A percentile compares a stretch with the other conserved stretches of the same genome.
Evolutionary conservation across 2,888 invertebrate genomes (phyloP).

Genomic region (Mesorhabditis spiculigera): DNA sequence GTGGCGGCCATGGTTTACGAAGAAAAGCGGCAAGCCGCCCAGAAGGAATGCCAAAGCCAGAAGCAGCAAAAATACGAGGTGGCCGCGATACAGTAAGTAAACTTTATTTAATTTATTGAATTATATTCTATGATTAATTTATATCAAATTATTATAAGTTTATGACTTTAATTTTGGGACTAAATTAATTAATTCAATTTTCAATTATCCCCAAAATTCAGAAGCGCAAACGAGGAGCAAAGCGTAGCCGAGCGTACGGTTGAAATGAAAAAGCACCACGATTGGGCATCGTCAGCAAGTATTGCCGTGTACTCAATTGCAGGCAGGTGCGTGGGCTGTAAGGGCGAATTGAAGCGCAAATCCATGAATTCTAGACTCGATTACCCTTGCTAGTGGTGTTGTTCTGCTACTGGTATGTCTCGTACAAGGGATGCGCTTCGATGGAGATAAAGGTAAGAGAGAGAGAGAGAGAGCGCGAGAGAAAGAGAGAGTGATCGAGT

Average conservation of each 20-base stretch:
- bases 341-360: neutral
- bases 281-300: constrained; percentile 35
- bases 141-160: neutral
- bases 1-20: constrained; percentile 41
- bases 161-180: neutral
- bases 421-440: constrained; percentile 30
- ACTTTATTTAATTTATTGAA: too few species aligned
- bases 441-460: constrained; percentile 26
- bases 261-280: constrained; percentile 17
- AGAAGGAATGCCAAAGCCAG: neutral
- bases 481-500: too few species aligned
- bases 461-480: too few species aligned
- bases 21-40: constrained; percentile 22
- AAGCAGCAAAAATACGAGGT: too few species aligned
- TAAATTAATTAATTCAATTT: neutral
- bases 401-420: constrained; percentile 32
- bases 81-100: too few species aligned
- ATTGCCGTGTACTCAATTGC: constrained; percentile 32
- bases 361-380: constrained; percentile 21
- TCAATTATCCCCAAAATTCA: neutral
- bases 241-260: neutral
- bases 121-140: neutral
- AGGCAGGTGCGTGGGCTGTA: constrained; percentile 15
- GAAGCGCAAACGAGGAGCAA: neutral
- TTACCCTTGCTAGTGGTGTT: constrained; percentile 24